Conservation (phyloP, 2,888 invertebrate genomes). For the Drosophila putrida region DNA sequence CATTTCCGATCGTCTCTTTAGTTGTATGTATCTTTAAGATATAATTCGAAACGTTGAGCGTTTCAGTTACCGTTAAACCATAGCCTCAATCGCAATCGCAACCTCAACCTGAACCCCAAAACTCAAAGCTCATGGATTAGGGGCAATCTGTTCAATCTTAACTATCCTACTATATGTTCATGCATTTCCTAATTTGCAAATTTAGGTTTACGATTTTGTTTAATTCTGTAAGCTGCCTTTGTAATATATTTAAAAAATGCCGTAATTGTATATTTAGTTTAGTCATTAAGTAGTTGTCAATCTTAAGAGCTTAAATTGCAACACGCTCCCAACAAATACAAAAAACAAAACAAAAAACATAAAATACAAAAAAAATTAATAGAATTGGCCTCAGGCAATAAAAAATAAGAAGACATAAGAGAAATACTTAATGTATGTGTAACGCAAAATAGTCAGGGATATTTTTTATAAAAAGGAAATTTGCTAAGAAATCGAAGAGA, state of each 20-base stretch:
- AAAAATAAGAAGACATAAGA: conserved; percentile 29
- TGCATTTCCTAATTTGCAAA: conserved; percentile 64
- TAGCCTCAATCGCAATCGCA: conserved; percentile 7
- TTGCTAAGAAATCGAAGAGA: conserved; percentile 53
- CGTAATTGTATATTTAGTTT: conserved; percentile 63
- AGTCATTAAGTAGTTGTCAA: conserved; percentile 57
- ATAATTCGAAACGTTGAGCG: conserved; percentile 59
- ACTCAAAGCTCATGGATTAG: conserved; percentile 44
- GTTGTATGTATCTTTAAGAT: conserved; percentile 33
- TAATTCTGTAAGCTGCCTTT: conserved; percentile 69
- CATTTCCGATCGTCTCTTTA: conserved; percentile 44
- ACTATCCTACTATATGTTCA: conserved; percentile 16
- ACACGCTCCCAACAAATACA: conserved; percentile 54
- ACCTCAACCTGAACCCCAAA: background rate
- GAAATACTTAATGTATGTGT: conserved; percentile 34
- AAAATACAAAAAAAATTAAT: conserved; percentile 27
- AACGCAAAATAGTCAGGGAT: conserved; percentile 76
- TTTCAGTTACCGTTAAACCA: conserved; percentile 18
- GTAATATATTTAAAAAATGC: conserved; percentile 71
- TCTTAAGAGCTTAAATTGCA: conserved; percentile 72
- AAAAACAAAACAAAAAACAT: conserved; percentile 22
- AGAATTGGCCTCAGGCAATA: conserved; percentile 71
- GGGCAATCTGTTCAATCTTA: conserved; percentile 38
- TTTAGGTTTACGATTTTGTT: conserved; percentile 26
- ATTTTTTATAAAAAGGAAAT: conserved; percentile 74